phyloP scores from a whole-genome alignment of 2,113 vertebrate species.

The Meleagris gallopavo region DNA sequence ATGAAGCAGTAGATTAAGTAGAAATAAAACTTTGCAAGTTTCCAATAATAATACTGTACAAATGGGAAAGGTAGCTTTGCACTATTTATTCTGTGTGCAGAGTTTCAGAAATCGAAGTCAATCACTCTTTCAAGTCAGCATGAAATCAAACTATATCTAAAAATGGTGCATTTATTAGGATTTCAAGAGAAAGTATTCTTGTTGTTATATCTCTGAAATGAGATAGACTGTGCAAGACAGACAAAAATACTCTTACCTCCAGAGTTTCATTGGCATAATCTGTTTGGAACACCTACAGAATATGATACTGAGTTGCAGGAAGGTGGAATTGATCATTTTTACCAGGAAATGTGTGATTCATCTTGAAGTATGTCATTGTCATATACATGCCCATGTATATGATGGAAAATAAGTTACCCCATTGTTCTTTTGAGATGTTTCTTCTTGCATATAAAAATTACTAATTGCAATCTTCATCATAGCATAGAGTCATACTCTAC shows the following conservation, averaged over 20 bases:
- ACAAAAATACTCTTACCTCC: conserved; percentile 8
- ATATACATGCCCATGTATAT: background rate
- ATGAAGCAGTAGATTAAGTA: conserved; percentile 1
- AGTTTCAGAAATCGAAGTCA: background rate
- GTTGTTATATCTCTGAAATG: background rate
- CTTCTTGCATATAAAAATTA: background rate
- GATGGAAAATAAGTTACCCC: background rate
- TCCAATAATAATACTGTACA: background rate
- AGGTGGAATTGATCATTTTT: background rate
- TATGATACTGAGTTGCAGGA: background rate
- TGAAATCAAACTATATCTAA: background rate
- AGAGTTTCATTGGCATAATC: conserved; percentile 17
- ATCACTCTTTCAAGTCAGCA: background rate
- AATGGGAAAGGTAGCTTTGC: background rate
- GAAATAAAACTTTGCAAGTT: background rate
- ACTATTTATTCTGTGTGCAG: background rate
- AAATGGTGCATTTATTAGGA: background rate
- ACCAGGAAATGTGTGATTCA: background rate
- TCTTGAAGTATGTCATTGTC: conserved; percentile 10
- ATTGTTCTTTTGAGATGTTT: background rate
- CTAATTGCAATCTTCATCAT: background rate
- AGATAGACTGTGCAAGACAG: background rate
- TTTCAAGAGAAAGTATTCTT: background rate
- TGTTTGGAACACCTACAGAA: background rate
- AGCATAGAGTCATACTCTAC: background rate